Evolutionary conservation across 1,140 invertebrate species (phyloP).

Genomic region (Listronotus bonariensis): DNA sequence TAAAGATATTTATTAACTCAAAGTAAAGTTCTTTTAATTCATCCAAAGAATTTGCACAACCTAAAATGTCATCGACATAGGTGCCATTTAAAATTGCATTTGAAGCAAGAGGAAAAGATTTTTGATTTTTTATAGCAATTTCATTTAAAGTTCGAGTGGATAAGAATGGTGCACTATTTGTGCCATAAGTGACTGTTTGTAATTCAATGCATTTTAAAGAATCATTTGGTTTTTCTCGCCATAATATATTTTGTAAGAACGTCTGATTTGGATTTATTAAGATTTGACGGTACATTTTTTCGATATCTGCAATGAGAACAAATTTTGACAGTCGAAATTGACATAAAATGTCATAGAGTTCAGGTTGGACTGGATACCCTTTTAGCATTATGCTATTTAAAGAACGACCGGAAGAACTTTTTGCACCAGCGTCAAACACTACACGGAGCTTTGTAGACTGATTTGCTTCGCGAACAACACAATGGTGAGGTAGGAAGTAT

Average conservation of each 20-base stretch:
- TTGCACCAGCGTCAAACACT: slow-evolving; percentile 48
- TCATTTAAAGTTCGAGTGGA: slow-evolving; percentile 39
- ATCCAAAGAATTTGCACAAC: slow-evolving; percentile 42
- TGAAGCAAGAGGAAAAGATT: slow-evolving; percentile 43
- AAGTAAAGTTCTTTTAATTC: slow-evolving; percentile 45
- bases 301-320: slow-evolving; percentile 34
- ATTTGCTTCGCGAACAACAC: slow-evolving; percentile 49
- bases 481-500: slow-evolving; percentile 57
- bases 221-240: slow-evolving; percentile 44
- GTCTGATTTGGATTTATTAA: slow-evolving; percentile 47
- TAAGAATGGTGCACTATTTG: too few relatives aligned
- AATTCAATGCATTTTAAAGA: not conserved
- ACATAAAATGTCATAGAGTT: too few relatives aligned
- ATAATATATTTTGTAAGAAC: slow-evolving; percentile 53
- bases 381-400: too few relatives aligned
- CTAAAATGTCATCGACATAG: slow-evolving; percentile 58
- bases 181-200: too few relatives aligned
- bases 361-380: too few relatives aligned
- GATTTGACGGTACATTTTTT: slow-evolving; percentile 54
- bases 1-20: slow-evolving; percentile 18
- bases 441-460: slow-evolving; percentile 48
- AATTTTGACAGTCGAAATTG: too few relatives aligned
- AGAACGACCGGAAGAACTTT: too few relatives aligned
- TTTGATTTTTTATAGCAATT: slow-evolving; percentile 48
- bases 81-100: slow-evolving; percentile 48